Evolutionary conservation across 23 tunicate genomes (phyloP), one percentile per base, ranked within the genome.

Genomic region (Ascidia mentula): DNA sequence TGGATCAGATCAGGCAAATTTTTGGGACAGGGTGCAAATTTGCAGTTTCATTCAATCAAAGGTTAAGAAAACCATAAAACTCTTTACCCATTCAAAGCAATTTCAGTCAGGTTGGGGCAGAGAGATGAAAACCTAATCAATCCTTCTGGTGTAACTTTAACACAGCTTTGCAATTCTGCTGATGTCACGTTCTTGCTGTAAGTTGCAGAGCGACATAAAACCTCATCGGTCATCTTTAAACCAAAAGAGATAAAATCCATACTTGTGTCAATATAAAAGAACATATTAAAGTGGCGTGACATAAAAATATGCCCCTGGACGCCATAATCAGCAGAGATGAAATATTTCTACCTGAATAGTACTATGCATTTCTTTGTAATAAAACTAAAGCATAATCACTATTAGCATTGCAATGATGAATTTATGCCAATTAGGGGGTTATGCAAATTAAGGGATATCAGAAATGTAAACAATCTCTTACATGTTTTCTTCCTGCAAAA

Each of bases 401-500:
- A n/a, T n/a, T n/a, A n/a, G n/a, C n/a, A n/a, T n/a, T n/a, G n/a
- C n/a, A n/a, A n/a, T n/a, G n/a, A n/a, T n/a, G n/a, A n/a, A n/a
- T n/a, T n/a, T n/a, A n/a, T n/a, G n/a, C n/a, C n/a, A n/a, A n/a
- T n/a, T n/a, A n/a, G n/a, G n/a, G n/a, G n/a, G n/a, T n/a, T n/a
- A n/a, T n/a, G n/a, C n/a, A n/a, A n/a, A n/a, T n/a, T n/a, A n/a
- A n/a, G n/a, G n/a, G n/a, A n/a, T n/a, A n/a, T n/a, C n/a, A n/a
- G n/a, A n/a, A n/a, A n/a, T n/a, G n/a, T n/a, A n/a, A n/a, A n/a
- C n/a, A n/a, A n/a, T n/a, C n/a, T n/a, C n/a, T n/a, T n/a, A 80
- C 84, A 35, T 8, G 77, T n/a, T 73, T 37, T 82, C 86, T 32
- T 30, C 73, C 79, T 72, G 33, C 69, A 82, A 82, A 82, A 13